A percentile compares a stretch with the other conserved stretches of the same genome.
phyloP scores from a whole-genome alignment of 2,113 vertebrate species.

The Ornithorhynchus anatinus region DNA sequence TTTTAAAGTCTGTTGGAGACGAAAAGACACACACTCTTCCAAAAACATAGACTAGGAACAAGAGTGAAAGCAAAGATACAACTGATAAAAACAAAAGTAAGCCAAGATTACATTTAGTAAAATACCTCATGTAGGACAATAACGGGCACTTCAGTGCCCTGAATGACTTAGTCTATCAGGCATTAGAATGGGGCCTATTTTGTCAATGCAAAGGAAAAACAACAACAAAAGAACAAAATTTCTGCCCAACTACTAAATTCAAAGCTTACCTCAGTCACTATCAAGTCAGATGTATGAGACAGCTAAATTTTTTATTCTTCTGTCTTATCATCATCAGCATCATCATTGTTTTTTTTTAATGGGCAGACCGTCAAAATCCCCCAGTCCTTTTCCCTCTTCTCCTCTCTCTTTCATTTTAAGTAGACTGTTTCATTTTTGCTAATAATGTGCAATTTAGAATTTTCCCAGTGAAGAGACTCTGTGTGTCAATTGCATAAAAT shows the following conservation, averaged over 20 bases:
- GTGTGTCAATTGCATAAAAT: constrained; percentile 57
- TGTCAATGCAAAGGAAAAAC: neutral
- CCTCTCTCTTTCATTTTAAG: constrained; percentile 29
- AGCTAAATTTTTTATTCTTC: constrained; percentile 16
- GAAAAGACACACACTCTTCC: too few relatives aligned
- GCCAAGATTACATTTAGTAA: too few relatives aligned
- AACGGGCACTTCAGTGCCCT: constrained; percentile 5
- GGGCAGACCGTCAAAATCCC: constrained; percentile 43
- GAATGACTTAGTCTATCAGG: constrained; percentile 5
- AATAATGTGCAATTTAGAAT: constrained; percentile 51
- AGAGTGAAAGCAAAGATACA: too few relatives aligned
- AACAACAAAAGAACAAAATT: neutral
- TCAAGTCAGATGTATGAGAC: constrained; percentile 18
- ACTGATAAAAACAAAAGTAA: too few relatives aligned
- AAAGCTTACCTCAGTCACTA: constrained; percentile 5
- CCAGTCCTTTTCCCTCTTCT: constrained; percentile 25
- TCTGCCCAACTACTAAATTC: neutral
- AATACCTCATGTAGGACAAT: neutral
- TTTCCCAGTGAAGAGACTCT: too few relatives aligned
- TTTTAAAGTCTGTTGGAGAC: too few relatives aligned
- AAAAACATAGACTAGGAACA: too few relatives aligned
- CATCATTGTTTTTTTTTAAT: constrained; percentile 44
- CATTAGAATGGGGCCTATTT: neutral
- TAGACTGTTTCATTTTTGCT: constrained; percentile 38
- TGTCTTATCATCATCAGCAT: neutral